These are phyloP conservation scores for Homarus americanus DNA, from an alignment of 1,140 invertebrate genomes.

Conservation along the genomic window DNA sequence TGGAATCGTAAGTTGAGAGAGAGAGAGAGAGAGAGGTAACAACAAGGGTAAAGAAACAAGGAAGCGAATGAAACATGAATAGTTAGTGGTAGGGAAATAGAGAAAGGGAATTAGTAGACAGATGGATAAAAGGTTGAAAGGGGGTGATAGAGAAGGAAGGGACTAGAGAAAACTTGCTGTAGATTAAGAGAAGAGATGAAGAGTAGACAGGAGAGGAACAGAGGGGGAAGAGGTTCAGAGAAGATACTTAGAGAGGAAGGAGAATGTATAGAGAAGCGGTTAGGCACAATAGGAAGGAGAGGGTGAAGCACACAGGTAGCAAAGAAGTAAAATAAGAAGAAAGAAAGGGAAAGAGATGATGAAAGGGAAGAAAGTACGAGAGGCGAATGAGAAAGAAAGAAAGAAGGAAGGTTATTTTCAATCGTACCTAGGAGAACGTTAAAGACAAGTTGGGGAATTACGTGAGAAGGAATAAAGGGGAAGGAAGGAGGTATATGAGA, in stretches of 20 bases:
- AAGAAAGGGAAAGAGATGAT: background rate
- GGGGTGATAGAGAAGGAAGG: too few species aligned
- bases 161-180: too few species aligned
- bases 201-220: background rate
- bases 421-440: too few species aligned
- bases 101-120: too few species aligned
- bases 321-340: background rate
- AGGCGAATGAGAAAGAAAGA: background rate
- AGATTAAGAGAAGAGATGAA: background rate
- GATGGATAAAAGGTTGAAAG: too few species aligned
- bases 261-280: background rate
- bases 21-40: too few species aligned
- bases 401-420: too few species aligned
- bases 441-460: too few species aligned
- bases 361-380: background rate
- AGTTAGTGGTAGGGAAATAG: too few species aligned
- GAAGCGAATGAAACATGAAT: too few species aligned
- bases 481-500: background rate
- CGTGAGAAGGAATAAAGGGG: background rate
- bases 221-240: background rate
- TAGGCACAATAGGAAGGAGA: background rate
- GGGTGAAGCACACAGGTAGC: background rate
- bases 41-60: too few species aligned
- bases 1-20: too few species aligned
- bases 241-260: background rate